phyloP scores from a whole-genome alignment of 2,113 vertebrate genomes.

The Axis porcinus region DNA sequence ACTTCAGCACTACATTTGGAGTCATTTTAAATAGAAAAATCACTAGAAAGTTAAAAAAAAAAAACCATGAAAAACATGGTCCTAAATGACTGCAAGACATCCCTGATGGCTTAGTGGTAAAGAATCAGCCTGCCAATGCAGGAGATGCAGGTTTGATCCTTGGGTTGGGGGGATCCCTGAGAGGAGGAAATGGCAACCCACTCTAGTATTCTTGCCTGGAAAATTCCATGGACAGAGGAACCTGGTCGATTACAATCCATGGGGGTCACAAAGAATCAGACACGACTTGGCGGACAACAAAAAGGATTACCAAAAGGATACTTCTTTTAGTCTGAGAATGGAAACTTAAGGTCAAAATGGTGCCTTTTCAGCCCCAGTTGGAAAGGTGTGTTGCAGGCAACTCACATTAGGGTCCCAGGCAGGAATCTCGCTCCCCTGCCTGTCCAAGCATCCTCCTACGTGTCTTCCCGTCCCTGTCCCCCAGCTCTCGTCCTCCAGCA shows the following conservation, averaged over 20 bases:
- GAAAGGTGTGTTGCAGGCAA: fast-evolving
- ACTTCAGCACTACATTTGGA: not conserved
- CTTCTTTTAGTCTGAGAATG: not conserved
- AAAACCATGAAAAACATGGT: not conserved
- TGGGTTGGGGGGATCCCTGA: not conserved
- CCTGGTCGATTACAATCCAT: not conserved
- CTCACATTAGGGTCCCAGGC: not conserved
- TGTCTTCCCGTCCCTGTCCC: not conserved
- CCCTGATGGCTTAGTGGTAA: not conserved
- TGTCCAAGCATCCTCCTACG: not conserved
- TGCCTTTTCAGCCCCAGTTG: not conserved
- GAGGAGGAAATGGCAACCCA: not conserved
- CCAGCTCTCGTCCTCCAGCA: not conserved
- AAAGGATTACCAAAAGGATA: not conserved
- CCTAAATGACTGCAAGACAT: not conserved
- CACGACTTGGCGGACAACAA: not conserved
- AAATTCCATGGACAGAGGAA: not conserved
- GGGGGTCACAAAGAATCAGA: not conserved
- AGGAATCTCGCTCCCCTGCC: not conserved
- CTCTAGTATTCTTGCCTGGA: not conserved
- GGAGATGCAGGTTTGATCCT: not conserved
- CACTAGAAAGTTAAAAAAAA: not conserved
- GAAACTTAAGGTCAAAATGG: not conserved
- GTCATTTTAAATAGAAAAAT: not conserved
- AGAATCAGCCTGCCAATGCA: not conserved